phyloP scores from a whole-genome alignment of 1,140 invertebrate genomes.

The Bacillus rossius region DNA sequence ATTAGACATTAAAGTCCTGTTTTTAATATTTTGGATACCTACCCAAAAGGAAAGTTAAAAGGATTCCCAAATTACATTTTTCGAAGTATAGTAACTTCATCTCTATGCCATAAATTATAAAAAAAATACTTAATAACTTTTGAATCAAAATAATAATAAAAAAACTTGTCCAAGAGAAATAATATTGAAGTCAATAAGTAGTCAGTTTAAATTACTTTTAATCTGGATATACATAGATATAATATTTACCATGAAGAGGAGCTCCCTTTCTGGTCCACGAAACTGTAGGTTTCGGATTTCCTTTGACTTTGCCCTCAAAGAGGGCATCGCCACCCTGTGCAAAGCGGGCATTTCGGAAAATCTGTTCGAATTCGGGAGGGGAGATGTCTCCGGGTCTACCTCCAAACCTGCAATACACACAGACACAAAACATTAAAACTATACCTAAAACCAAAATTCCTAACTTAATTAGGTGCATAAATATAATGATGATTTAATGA shows the following conservation, averaged over 20 bases:
- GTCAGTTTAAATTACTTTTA: neutral
- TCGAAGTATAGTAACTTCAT: no score
- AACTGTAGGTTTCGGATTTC: conserved; percentile 89
- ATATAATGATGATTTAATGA: no score
- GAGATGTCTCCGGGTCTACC: conserved; percentile 60
- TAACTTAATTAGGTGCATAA: no score
- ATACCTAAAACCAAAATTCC: no score
- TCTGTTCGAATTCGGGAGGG: conserved; percentile 88
- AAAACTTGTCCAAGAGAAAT: neutral
- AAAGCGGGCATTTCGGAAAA: conserved; percentile 89
- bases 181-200: neutral
- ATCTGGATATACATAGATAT: neutral
- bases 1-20: no score
- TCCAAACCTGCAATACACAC: conserved; percentile 28
- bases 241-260: conserved; percentile 55
- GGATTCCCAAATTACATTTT: no score
- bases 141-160: no score
- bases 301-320: conserved; percentile 87
- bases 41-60: no score
- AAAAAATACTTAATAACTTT: neutral
- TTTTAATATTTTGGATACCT: no score
- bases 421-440: no score
- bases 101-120: neutral
- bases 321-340: conserved; percentile 88
- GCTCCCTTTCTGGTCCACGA: conserved; percentile 90